Conservation (phyloP, 2,888 invertebrate species). For the Isoperla grammatica region DNA sequence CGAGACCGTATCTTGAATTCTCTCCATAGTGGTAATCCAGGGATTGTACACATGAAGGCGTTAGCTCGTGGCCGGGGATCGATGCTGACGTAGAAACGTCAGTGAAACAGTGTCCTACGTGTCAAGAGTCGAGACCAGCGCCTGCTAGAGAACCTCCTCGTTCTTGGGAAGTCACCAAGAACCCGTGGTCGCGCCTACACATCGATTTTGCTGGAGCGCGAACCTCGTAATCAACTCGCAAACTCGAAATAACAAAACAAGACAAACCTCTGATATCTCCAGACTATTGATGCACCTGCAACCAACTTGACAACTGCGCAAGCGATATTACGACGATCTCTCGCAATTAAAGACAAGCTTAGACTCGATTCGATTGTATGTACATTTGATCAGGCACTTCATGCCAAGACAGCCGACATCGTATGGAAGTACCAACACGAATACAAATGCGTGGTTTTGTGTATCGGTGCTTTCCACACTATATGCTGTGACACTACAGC, state of each 20-base stretch:
- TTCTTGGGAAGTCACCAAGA: conserved; percentile 31
- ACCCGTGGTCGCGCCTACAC: conserved; percentile 31
- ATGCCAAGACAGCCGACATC: too few relatives aligned
- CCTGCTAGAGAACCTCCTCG: conserved; percentile 25
- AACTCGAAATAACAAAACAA: conserved; percentile 26
- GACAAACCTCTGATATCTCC: conserved; percentile 28
- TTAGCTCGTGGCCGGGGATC: conserved; percentile 27
- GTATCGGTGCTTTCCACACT: too few relatives aligned
- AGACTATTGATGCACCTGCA: conserved; percentile 23
- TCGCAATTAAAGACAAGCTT: conserved; percentile 30
- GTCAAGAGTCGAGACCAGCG: conserved; percentile 28
- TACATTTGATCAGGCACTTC: too few relatives aligned
- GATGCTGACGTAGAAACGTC: conserved; percentile 26
- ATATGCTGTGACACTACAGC: too few relatives aligned
- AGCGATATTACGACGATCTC: conserved; percentile 24
- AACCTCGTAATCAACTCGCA: too few relatives aligned
- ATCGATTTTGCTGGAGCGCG: conserved; percentile 33
- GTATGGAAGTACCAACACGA: too few relatives aligned
- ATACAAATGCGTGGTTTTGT: too few relatives aligned
- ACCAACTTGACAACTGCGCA: conserved; percentile 26
- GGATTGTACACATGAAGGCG: conserved; percentile 1
- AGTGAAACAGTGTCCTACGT: conserved; percentile 20
- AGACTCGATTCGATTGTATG: too few relatives aligned
- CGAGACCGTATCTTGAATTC: background rate
- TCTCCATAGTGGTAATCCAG: background rate